Evolutionary conservation across 2,888 invertebrate genomes (phyloP), one percentile per base, ranked within the genome.

Genomic region (Emmelina monodactyla): DNA sequence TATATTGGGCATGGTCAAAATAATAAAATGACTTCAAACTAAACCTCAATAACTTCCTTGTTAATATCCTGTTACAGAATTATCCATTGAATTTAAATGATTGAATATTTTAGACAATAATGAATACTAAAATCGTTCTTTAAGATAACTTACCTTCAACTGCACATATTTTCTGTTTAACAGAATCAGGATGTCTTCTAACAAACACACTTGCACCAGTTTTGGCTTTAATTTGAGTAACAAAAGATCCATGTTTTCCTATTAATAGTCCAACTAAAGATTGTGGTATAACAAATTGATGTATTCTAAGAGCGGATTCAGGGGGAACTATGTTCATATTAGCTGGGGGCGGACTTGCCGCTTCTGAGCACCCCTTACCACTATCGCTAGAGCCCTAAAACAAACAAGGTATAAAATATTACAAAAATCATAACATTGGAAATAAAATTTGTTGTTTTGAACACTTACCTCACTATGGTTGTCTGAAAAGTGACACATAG

Each of bases 261-360:
- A 96, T 95, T 47, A 97, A 80, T 38, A 89, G 85, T 12, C 96
- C 96, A 39, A 94, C 92, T 44, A 94, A 75, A 37, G 81, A 72
- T 56, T 88, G 87, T 28, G 88, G 88, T 55, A 92, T 84, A 46
- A 86, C 73, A 70, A 93, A 92, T 59, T 92, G 88, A 58, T 88
- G 88, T 70, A 78, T 76, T 48, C 79, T 72, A 45, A 83, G 63
- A 4, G 78, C 76, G 28, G 66, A 56, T 42, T 73, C 64, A 34
- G 67, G 59, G 38, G 70, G 63, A 46, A 79, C 75, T 47, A 83
- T 78, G 42, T 82, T 82, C 40, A 82, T 72, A 42, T 82, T 82
- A 15, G 84, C 83, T 35, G 88, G 83, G 11, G 88, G 86, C 28
- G 89, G 88, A 44, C 88, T 88, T 37, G 87, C 84, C 16, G 85